These are phyloP conservation scores for Tachina lurida DNA, from an alignment of 2,888 invertebrate species.

Conservation along the genomic window DNA sequence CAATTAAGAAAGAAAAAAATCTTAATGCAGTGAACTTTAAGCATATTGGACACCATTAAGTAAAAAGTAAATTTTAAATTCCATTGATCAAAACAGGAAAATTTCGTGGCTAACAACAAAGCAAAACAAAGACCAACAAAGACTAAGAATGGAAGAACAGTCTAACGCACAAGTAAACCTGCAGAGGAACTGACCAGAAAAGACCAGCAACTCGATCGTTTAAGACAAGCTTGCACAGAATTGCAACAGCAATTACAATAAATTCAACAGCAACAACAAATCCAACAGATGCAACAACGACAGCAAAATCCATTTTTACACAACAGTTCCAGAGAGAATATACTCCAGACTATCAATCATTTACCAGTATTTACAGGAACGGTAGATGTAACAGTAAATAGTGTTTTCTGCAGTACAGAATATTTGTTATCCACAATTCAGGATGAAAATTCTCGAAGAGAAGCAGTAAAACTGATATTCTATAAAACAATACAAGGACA, in stretches of 20 bases:
- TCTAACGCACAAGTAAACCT: slow-evolving; percentile 3
- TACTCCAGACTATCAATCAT: neutral
- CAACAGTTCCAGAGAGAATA: neutral
- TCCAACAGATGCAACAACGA: too few species aligned
- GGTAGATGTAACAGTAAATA: slow-evolving; percentile 22
- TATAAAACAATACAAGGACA: slow-evolving; percentile 4
- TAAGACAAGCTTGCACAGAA: neutral
- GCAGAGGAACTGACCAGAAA: neutral
- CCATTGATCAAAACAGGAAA: neutral
- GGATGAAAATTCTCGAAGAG: neutral
- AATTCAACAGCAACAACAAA: too few species aligned
- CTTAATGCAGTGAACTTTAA: too few species aligned
- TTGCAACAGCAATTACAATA: neutral
- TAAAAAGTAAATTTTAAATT: neutral
- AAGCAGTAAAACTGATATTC: neutral
- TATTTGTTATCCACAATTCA: neutral
- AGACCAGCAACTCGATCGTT: neutral
- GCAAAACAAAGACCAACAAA: neutral
- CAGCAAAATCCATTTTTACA: neutral
- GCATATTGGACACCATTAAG: too few species aligned
- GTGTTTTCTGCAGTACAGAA: slow-evolving; percentile 1
- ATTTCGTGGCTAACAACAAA: neutral
- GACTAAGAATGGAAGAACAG: slow-evolving; percentile 1
- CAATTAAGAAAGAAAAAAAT: too few species aligned
- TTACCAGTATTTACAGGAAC: neutral